Evolutionary conservation across 2,797 vertebrate genomes (phyloP), one percentile per base, ranked within the genome.

Genomic region (Darevskia mixta): DNA sequence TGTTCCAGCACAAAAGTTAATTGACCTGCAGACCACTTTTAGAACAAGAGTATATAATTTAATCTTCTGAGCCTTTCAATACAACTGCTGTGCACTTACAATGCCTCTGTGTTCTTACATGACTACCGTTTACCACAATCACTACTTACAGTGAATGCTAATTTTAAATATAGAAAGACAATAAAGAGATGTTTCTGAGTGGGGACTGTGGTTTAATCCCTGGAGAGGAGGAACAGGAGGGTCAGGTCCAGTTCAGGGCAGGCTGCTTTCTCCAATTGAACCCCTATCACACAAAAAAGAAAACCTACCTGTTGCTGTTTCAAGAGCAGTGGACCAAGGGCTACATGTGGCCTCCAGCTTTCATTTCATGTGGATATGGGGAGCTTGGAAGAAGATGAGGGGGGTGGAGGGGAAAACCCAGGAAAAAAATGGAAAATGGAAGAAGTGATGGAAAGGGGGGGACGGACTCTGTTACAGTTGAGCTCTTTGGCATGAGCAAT

Each of bases 41-140:
- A 76, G 83, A 89, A 86, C 88, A 86, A 89, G 78, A 67, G 58
- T 38, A 89, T 85, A 82, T 80, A 89, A 86, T 89, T 89, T 81
- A 86, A 89, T 89, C 35, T 85, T n/a, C 55, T 71, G 32, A 76
- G 78, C 78, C 76, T 58, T 76, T 73, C 58, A 76, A 58, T 76
- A 73, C 71, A 66, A 86, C 71, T 76, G 71, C 58, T 66, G 45
- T 81, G 88, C 41, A 86, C 72, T 82, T 82, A 55, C n/a, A 69
- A 67, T 82, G 83, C 43, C 79, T 79, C 81, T 76, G 41, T 71
- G 76, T 75, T 79, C 71, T 85, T 75, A 81, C 80, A 89, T 81
- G 71, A 49, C 78, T 73, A 71, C 75, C 49, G 79, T 88, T 88
- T 83, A 88, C 25, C 35, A 81, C 71, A 89, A 76, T 76, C 41